A percentile compares a stretch with the other conserved stretches of the same genome.
phyloP scores from a whole-genome alignment of 2,113 vertebrate genomes.

The Jaculus jaculus region DNA sequence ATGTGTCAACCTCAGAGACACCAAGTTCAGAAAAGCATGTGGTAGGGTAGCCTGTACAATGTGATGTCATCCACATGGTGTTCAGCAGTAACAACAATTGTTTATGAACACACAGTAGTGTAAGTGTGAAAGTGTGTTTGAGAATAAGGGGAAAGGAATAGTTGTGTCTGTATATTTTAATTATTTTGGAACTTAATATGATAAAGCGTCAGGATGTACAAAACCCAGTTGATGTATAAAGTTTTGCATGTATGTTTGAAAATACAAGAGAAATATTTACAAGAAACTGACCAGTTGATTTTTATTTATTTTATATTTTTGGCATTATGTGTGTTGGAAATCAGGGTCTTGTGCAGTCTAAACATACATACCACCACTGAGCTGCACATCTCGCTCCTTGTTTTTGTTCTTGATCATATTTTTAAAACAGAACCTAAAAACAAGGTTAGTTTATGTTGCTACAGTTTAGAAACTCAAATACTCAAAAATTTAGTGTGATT shows the following conservation, averaged over 20 bases:
- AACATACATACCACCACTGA: rapidly evolving
- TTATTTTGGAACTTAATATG: background rate
- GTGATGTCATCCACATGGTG: background rate
- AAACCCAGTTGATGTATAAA: background rate
- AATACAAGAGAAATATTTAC: background rate
- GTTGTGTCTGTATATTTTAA: background rate
- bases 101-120: background rate
- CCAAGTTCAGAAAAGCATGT: background rate
- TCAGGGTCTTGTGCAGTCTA: background rate
- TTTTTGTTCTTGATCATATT: background rate
- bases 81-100: background rate
- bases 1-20: background rate
- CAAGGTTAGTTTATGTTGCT: background rate
- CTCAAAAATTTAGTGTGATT: constrained; percentile 4
- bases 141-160: background rate
- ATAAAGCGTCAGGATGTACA: background rate
- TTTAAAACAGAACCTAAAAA: background rate
- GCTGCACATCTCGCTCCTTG: no score
- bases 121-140: background rate
- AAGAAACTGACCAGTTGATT: background rate
- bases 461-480: constrained; percentile 12
- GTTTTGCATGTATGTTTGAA: background rate
- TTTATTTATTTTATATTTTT: background rate
- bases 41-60: background rate
- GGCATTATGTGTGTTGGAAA: background rate